Base-by-base conservation (phyloP, 2,113 vertebrate genomes). In the Arvicanthis niloticus region DNA sequence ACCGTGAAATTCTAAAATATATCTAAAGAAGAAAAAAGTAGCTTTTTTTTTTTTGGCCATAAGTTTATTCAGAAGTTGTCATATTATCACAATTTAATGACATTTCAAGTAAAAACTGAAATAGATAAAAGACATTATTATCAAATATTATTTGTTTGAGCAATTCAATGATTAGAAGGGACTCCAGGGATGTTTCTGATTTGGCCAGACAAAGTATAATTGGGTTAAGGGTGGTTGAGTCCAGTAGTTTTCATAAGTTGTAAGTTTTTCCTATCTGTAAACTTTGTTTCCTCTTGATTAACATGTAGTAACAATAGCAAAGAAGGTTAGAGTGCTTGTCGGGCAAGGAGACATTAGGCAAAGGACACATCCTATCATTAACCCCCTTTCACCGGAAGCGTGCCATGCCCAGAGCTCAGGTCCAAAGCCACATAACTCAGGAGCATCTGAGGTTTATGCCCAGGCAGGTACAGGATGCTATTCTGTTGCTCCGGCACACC, bases 11-110 rank as follows among this genome's bases (percentile, higher is more conserved):
- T 53, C 24, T n/a, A 62, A 95, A 94, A 86, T 85, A 93, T 29
- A 88, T 42, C 58, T 65, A 91, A 87, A 65, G 56, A 16, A 92
- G 42, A 95, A 93, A 88, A 96, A 72, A 6, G 16, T 19, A 40
- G 4, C 15, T 51, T 51, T 51, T 45, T 84, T 62, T 62, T 85
- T 9, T 12, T n/a, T n/a, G n/a, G 40, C 0, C 5, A 62, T 29
- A 42, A 40, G 29, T 84, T 62, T 85, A 85, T 65, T 85, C 58
- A 45, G 4, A 85, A 45, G 8, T 45, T 65, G 24, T 40, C 81
- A 42, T 62, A 9, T 11, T 26, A 45, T 2, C 40, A 45, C 19
- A 58, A 81, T 85, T 45, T 65, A 62, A 42, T 84, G 53, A 62
- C 56, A 42, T 62, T 84, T 42, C 58, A 84, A 42, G 81, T 84